Percentiles rank a stretch among this genome's conserved stretches.
These are phyloP conservation scores for Pristionchus entomophagus DNA, from an alignment of 2,888 invertebrate genomes.

Conservation along the genomic window DNA sequence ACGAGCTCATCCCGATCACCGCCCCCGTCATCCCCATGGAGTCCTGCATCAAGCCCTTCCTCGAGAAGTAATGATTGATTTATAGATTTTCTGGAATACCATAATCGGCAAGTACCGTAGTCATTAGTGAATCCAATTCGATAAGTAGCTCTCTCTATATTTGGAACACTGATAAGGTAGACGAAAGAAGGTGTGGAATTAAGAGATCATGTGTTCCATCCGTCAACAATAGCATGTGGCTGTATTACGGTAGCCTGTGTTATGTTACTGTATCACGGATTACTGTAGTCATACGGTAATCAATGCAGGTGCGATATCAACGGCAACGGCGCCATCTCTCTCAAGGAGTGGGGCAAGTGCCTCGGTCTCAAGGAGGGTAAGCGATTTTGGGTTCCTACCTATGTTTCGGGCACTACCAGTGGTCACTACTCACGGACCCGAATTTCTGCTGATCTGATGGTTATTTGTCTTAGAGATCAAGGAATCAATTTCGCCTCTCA, in stretches of 20 bases:
- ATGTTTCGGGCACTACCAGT: background rate
- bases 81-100: background rate
- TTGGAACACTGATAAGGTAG: too few species aligned
- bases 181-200: too few species aligned
- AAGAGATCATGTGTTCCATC: too few species aligned
- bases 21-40: slow-evolving; percentile 95
- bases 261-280: background rate
- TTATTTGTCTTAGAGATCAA: too few species aligned
- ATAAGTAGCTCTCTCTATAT: too few species aligned
- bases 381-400: background rate
- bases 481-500: too few species aligned
- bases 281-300: background rate
- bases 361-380: slow-evolving; percentile 85
- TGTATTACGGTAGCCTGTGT: too few species aligned
- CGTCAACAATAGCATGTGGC: too few species aligned
- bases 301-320: slow-evolving; percentile 85
- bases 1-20: slow-evolving; percentile 95
- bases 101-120: too few species aligned
- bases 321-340: slow-evolving; percentile 90
- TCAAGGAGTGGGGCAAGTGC: slow-evolving; percentile 90
- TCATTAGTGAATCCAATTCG: too few species aligned
- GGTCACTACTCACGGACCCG: background rate
- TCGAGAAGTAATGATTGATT: slow-evolving; percentile 81
- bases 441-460: too few species aligned
- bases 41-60: slow-evolving; percentile 96